These are phyloP conservation scores for Lota lota DNA, from an alignment of 2,113 vertebrate genomes.

Conservation along the genomic window DNA sequence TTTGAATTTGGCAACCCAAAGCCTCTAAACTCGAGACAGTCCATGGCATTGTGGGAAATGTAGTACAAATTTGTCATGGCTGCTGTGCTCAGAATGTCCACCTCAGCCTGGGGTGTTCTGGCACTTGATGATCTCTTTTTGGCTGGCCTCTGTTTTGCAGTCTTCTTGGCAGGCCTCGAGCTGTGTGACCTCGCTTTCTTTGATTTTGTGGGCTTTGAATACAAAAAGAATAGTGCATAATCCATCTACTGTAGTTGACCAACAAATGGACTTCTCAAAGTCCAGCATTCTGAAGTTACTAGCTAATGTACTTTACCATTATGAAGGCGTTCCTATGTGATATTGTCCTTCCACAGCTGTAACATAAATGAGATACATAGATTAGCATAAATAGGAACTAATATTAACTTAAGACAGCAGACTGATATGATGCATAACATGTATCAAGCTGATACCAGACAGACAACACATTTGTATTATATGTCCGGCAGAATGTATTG, in stretches of 20 bases:
- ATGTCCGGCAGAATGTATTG: too few species aligned
- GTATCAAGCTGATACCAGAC: too few species aligned
- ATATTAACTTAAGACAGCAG: too few species aligned
- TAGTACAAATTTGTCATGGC: slow-evolving; percentile 86
- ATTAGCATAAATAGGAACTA: neutral
- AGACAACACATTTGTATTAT: too few species aligned
- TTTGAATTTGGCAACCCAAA: slow-evolving; percentile 74
- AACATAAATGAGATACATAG: slow-evolving; percentile 8
- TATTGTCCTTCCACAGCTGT: slow-evolving; percentile 25
- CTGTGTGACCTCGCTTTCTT: slow-evolving; percentile 65
- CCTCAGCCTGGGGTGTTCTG: slow-evolving; percentile 51
- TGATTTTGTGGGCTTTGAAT: slow-evolving; percentile 68
- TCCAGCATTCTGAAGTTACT: neutral
- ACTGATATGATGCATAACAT: too few species aligned
- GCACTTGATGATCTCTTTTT: slow-evolving; percentile 45
- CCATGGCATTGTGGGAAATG: slow-evolving; percentile 79
- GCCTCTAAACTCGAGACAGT: slow-evolving; percentile 78
- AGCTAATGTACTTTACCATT: slow-evolving; percentile 36
- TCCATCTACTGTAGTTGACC: neutral
- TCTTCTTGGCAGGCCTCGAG: slow-evolving; percentile 52
- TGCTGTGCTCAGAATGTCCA: slow-evolving; percentile 76
- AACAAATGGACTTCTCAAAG: neutral
- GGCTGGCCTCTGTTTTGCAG: slow-evolving; percentile 36
- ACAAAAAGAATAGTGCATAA: slow-evolving; percentile 9
- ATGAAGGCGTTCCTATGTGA: neutral